Base-by-base conservation (phyloP, 2,888 invertebrate genomes). In the Prenolepis imparis region DNA sequence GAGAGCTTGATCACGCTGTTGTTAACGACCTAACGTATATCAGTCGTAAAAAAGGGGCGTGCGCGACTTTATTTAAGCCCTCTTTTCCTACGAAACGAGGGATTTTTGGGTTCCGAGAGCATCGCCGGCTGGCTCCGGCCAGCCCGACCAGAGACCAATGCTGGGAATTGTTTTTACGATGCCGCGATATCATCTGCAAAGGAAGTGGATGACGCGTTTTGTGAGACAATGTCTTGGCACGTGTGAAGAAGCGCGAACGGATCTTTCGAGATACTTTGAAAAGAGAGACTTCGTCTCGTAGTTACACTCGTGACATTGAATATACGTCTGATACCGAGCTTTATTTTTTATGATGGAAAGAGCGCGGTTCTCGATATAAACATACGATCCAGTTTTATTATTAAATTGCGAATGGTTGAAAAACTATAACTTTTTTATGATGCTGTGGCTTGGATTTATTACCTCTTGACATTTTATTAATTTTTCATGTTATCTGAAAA, bases 41-140 rank as follows among this genome's bases (percentile, higher is more conserved):
- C 78, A 81, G 74, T 63, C 61, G 63, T 72, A 81, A 81, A 81
- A 81, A 81, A 55, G 63, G 63, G 63, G 39, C 55, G 55, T 39
- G 81, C n/a, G 52, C 73, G 78, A 77, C 78, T 83, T 83, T 83
- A 83, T 83, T 83, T 83, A 68, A 78, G 67, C 12, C 82, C 44
- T 78, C 78, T 77, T 83, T 83, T 83, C 52, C 68, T 36, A 24
- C 9, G 55, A 77, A 82, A 78, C 77, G 77, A 68, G 82, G 39
- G 82, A 82, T 67, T 67, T 82, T 59, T 67, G 52, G 6, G 61
- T 81, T 74, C 32, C 36, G 55, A 67, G 77, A n/a, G 18, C 41
- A 70, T 70, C 59, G 70, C 70, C 78, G 72, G 78, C 59, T 72
- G 78, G 68, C 44, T 59, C 21, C 67, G 39, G 39, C 55, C 48